Conservation (phyloP, 2,888 invertebrate genomes). For the Zygothrica quintamaculata region DNA sequence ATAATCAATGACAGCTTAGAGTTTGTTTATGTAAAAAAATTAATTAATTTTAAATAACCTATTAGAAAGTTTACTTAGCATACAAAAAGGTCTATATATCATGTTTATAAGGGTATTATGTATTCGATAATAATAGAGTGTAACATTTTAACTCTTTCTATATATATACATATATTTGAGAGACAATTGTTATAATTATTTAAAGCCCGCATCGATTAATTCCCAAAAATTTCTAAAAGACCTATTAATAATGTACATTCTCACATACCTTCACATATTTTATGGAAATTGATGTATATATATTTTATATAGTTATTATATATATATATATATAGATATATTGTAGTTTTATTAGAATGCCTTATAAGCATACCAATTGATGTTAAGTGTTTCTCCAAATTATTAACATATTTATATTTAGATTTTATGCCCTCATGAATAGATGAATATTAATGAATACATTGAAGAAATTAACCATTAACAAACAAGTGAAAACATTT, state of each 20-base stretch:
- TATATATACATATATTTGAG: neutral
- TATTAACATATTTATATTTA: slow-evolving; percentile 32
- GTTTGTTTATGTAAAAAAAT: no score
- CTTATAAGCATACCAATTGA: slow-evolving; percentile 55
- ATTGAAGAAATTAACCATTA: slow-evolving; percentile 18
- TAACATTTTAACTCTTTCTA: neutral
- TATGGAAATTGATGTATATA: no score
- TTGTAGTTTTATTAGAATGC: slow-evolving; percentile 33
- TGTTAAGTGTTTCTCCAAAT: slow-evolving; percentile 35
- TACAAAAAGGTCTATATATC: slow-evolving; percentile 2
- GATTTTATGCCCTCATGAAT: slow-evolving; percentile 33
- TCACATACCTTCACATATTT: no score
- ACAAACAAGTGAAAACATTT: slow-evolving; percentile 64
- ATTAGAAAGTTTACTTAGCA: no score
- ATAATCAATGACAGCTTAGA: no score
- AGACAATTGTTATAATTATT: neutral
- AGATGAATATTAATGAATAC: slow-evolving; percentile 30
- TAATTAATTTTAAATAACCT: no score
- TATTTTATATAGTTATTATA: no score
- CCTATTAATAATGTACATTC: no score
- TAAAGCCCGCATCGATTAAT: slow-evolving; percentile 4
- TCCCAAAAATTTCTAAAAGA: slow-evolving; percentile 5
- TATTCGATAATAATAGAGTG: neutral
- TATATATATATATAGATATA: no score
- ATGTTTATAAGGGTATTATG: neutral